Evolutionary conservation across 2,113 vertebrate genomes (phyloP), one percentile per base, ranked within the genome.

Genomic region (Oncorhynchus nerka): DNA sequence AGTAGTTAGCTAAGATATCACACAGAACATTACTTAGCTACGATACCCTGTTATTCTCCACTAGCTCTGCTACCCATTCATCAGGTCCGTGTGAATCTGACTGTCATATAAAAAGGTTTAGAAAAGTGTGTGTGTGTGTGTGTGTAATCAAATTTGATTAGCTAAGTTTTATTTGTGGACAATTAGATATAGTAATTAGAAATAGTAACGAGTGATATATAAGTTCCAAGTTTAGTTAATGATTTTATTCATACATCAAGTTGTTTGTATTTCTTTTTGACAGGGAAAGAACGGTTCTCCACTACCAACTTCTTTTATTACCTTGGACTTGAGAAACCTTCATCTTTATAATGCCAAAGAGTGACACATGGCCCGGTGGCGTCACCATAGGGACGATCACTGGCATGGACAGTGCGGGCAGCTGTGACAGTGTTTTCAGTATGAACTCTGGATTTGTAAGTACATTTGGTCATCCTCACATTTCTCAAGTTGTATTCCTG

Each of bases 341-440:
- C 22, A 20, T 49, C 28, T n/a, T 39, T 55, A 86, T 79, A 75
- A 97, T 98, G 97, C 96, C 95, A 0, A 94, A 91, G 90, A 94
- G 93, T 71, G 94, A 95, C 75, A 94, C 92, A 78, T 94, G 94
- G 93, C 91, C 92, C 79, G 94, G 89, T 48, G 93, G 87, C 88
- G 79, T 86, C 74, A 91, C 90, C 82, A 82, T 90, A 65, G 93
- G 94, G 82, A 88, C 90, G 0, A 84, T 84, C 79, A 86, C 83
- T 28, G 84, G 84, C 71, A 75, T 93, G 85, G 84, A 94, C 83
- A 91, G 91, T n/a, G 84, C 88, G n/a, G 93, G 94, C 64, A 97
- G 95, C 93, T 94, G 92, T 2, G 93, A 96, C 93, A 96, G 95
- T 71, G 91, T 95, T 82, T 90, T 89, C 89, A 96, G 96, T 81